These are phyloP conservation scores for Rosalia funebris DNA, from an alignment of 2,888 invertebrate species.

Conservation along the genomic window DNA sequence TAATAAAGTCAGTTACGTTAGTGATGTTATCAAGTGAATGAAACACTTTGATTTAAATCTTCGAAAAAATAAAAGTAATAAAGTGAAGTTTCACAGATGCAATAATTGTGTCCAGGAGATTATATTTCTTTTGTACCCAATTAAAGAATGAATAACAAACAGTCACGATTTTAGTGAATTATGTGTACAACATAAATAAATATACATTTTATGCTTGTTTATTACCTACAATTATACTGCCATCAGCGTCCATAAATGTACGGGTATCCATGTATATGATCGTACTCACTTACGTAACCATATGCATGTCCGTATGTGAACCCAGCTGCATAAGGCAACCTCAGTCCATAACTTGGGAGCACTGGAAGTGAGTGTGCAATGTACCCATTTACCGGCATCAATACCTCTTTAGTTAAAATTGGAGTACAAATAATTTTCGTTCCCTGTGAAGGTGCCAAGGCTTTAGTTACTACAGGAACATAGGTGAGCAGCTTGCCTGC, in stretches of 20 bases:
- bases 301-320: background rate
- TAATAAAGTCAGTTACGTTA: too few species aligned
- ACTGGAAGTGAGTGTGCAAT: background rate
- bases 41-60: too few species aligned
- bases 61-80: too few species aligned
- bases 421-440: too few species aligned
- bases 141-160: background rate
- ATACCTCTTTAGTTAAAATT: background rate
- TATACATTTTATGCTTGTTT: background rate
- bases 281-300: background rate
- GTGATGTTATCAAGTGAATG: too few species aligned
- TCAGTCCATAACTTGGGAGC: background rate
- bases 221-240: background rate
- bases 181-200: background rate
- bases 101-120: too few species aligned
- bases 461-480: background rate
- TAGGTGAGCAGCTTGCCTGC: background rate
- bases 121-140: too few species aligned
- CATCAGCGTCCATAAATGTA: background rate
- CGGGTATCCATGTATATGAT: background rate
- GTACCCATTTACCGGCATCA: background rate
- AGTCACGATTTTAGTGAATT: background rate
- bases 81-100: too few species aligned
- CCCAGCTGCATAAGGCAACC: background rate
- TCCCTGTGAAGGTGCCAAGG: too few species aligned